phyloP scores from a whole-genome alignment of 2,113 vertebrate species.

The Misgurnus mizolepis region DNA sequence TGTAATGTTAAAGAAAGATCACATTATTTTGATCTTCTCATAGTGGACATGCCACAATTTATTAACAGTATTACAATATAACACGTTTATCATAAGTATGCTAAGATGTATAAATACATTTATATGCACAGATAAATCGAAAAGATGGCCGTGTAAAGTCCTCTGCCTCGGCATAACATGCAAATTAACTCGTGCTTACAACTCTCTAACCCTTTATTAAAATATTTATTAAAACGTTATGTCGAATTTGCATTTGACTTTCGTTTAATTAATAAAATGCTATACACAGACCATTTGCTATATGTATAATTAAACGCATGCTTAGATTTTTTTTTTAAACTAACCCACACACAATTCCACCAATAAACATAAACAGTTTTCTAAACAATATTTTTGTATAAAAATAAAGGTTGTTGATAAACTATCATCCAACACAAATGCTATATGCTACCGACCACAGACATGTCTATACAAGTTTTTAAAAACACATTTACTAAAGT shows the following conservation, averaged over 20 bases:
- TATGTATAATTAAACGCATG: not conserved
- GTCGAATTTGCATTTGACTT: not conserved
- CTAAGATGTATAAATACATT: too few species aligned
- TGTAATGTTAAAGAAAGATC: not conserved
- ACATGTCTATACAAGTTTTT: conserved; percentile 18
- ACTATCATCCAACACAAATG: too few species aligned
- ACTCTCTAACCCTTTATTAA: not conserved
- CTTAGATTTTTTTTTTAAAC: not conserved
- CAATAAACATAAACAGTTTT: not conserved
- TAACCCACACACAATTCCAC: not conserved
- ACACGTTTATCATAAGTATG: too few species aligned
- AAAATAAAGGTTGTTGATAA: too few species aligned
- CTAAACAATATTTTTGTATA: not conserved
- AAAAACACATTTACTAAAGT: not conserved
- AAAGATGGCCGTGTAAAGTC: not conserved
- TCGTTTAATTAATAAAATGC: not conserved
- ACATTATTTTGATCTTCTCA: not conserved
- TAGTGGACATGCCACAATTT: not conserved
- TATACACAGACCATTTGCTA: not conserved
- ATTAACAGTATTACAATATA: not conserved
- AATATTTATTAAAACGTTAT: not conserved
- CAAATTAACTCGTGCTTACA: not conserved
- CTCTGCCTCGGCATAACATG: too few species aligned
- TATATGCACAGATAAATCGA: not conserved
- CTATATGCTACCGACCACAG: not conserved